Conservation (phyloP, 2,888 invertebrate genomes). For the Diloba caeruleocephala region DNA sequence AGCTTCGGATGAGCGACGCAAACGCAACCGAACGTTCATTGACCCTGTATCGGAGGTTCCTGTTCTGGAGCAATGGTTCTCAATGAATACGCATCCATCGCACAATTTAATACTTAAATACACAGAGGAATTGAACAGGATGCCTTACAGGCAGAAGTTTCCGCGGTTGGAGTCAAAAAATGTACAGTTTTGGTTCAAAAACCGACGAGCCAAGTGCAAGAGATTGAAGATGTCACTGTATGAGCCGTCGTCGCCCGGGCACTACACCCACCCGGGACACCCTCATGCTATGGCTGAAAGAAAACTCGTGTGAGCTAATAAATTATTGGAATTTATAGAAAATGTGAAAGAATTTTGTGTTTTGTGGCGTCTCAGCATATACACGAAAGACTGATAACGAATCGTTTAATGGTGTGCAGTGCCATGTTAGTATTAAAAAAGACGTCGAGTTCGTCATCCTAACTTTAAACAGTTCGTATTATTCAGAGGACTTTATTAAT, state of each 20-base stretch:
- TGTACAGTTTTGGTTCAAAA: constrained; percentile 99
- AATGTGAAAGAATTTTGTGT: constrained; percentile 50
- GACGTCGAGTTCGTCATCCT: constrained; percentile 59
- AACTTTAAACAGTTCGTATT: constrained; percentile 70
- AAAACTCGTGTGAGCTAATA: constrained; percentile 79
- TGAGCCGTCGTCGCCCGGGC: constrained; percentile 91
- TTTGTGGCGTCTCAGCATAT: constrained; percentile 64
- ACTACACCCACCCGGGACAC: constrained; percentile 88
- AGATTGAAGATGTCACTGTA: constrained; percentile 97
- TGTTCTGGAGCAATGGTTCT: constrained; percentile 98
- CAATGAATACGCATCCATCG: constrained; percentile 99
- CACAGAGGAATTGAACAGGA: constrained; percentile 98
- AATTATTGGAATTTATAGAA: constrained; percentile 40
- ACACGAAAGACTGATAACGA: constrained; percentile 84
- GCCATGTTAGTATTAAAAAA: constrained; percentile 87
- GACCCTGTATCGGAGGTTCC: constrained; percentile 99
- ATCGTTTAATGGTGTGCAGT: constrained; percentile 83
- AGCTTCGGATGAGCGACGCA: constrained; percentile 95
- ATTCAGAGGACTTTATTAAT: constrained; percentile 68
- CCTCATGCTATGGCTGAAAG: constrained; percentile 87
- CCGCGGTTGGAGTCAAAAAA: constrained; percentile 99
- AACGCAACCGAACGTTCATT: constrained; percentile 99
- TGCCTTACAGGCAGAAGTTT: constrained; percentile 99
- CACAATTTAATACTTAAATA: constrained; percentile 99
- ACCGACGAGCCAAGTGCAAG: constrained; percentile 99